These are phyloP conservation scores for Parnassius orleans DNA, from an alignment of 2,888 invertebrate genomes.

Conservation along the genomic window DNA sequence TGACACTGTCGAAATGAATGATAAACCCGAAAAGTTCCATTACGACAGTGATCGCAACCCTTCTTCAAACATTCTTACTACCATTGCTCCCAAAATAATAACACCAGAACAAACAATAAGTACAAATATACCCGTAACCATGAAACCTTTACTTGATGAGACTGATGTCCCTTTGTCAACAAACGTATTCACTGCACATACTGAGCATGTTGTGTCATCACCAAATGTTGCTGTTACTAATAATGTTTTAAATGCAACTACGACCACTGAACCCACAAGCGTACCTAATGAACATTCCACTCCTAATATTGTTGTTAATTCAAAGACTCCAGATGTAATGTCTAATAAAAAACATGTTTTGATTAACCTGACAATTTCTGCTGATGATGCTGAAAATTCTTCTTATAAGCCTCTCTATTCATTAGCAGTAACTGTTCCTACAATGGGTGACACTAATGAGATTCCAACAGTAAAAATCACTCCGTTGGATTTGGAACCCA, in stretches of 20 bases:
- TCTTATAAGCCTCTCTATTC: constrained; percentile 86
- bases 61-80: constrained; percentile 29
- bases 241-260: constrained; percentile 40
- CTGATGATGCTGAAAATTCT: constrained; percentile 77
- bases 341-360: constrained; percentile 83
- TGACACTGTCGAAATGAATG: constrained; percentile 49
- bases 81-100: constrained; percentile 33
- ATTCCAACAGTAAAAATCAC: constrained; percentile 80
- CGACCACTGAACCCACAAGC: constrained; percentile 36
- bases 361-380: constrained; percentile 90
- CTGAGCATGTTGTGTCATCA: constrained; percentile 53
- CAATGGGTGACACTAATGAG: constrained; percentile 75
- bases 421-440: constrained; percentile 89
- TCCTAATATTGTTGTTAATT: constrained; percentile 51
- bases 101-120: constrained; percentile 30
- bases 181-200: constrained; percentile 45
- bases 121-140: constrained; percentile 40
- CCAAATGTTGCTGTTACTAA: constrained; percentile 53
- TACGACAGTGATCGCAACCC: constrained; percentile 51
- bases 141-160: constrained; percentile 35
- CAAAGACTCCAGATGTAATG: constrained; percentile 53
- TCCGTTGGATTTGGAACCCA: constrained; percentile 67
- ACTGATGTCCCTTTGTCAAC: constrained; percentile 41
- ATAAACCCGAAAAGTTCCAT: constrained; percentile 53
- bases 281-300: constrained; percentile 40